Evolutionary conservation across 1,140 invertebrate species (phyloP).

Genomic region (Schlechtendalia chinensis): DNA sequence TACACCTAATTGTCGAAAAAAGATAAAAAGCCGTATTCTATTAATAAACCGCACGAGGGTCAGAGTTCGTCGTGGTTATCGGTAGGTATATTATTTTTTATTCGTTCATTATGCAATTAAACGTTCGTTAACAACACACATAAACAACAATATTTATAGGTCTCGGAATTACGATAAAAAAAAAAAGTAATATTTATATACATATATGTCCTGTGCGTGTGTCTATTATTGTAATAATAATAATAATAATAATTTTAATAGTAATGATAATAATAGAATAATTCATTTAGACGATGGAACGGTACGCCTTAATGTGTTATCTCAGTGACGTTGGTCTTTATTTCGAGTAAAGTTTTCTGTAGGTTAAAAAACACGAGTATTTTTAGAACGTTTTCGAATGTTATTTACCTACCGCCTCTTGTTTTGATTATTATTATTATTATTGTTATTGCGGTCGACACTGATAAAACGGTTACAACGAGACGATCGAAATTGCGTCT

Average conservation of each 20-base stretch:
- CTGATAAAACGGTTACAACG: background rate
- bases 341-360: background rate
- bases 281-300: background rate
- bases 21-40: background rate
- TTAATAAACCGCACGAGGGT: background rate
- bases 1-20: too few relatives aligned
- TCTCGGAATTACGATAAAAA: background rate
- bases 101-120: background rate
- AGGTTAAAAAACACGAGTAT: constrained; percentile 5
- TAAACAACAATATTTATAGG: background rate
- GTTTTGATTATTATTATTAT: background rate
- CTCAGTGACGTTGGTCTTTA: background rate
- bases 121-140: background rate
- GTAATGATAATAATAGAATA: background rate
- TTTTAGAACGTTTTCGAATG: constrained; percentile 10
- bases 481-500: background rate
- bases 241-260: constrained; percentile 1
- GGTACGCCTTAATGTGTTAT: background rate
- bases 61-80: background rate
- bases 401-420: background rate
- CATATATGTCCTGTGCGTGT: background rate
- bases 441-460: constrained; percentile 9
- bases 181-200: background rate
- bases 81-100: background rate
- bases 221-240: background rate